Conservation (phyloP, 2,113 vertebrate species). For the Plecturocebus donacophilus region DNA sequence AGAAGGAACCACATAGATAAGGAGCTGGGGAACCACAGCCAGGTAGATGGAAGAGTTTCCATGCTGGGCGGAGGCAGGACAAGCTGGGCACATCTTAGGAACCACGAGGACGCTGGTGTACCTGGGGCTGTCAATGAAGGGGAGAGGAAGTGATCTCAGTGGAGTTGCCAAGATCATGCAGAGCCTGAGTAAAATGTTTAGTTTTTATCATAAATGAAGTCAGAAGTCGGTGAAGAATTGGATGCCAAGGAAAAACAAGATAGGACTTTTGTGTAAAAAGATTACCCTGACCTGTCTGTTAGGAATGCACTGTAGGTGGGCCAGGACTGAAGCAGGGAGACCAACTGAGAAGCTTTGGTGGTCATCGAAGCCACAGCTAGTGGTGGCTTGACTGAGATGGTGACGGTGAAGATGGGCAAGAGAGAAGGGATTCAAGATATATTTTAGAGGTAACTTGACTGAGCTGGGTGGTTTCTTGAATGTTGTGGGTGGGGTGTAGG, state of each 20-base stretch:
- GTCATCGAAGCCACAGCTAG: neutral
- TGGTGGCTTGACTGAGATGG: neutral
- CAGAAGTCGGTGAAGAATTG: neutral
- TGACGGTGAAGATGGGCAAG: neutral
- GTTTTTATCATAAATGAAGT: constrained; percentile 28
- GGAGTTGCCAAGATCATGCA: neutral
- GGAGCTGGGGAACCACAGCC: neutral
- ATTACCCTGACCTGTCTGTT: neutral
- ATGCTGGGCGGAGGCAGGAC: neutral
- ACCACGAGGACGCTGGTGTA: neutral
- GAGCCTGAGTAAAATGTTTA: neutral
- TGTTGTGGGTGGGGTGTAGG: neutral
- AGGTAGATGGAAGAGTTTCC: neutral
- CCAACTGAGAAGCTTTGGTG: neutral
- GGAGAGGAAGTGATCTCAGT: neutral
- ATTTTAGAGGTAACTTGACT: neutral
- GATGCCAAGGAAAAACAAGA: neutral
- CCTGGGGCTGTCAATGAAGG: neutral
- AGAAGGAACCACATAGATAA: neutral
- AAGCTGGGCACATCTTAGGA: neutral
- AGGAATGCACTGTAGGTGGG: neutral
- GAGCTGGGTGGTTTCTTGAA: neutral
- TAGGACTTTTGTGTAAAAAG: neutral
- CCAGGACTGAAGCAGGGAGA: neutral
- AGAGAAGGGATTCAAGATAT: neutral